phyloP scores from a whole-genome alignment of 92 coral and sea anemone species.

The Virgularia gustaviana region DNA sequence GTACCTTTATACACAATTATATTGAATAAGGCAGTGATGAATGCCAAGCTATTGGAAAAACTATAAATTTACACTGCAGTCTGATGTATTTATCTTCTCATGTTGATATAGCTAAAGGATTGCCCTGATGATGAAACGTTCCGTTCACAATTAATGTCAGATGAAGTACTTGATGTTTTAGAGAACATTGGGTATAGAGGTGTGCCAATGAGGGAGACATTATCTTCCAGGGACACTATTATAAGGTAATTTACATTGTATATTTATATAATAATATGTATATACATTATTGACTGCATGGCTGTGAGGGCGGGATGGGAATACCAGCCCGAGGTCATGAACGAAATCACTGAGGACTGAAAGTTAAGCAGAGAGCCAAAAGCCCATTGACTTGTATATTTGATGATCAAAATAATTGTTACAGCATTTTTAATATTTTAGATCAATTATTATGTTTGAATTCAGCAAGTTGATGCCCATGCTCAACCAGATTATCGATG shows the following conservation, averaged over 20 bases:
- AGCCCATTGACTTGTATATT: background rate
- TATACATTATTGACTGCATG: background rate
- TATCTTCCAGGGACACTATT: constrained; percentile 10
- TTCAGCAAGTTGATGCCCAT: constrained; percentile 17
- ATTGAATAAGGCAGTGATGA: no score
- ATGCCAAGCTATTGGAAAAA: no score
- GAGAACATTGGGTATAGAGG: constrained; percentile 10
- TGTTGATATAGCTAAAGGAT: background rate
- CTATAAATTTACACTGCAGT: background rate
- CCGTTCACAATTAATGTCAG: constrained; percentile 4
- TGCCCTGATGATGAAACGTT: background rate
- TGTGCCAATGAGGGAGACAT: constrained; percentile 9
- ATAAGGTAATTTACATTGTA: background rate
- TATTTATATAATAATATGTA: background rate
- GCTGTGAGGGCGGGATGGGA: background rate
- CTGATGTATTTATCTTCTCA: background rate
- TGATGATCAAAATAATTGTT: background rate
- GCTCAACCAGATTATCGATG: constrained; percentile 25
- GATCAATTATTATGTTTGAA: constrained; percentile 11
- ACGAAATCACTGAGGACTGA: background rate
- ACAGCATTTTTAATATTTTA: background rate
- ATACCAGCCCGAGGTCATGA: background rate
- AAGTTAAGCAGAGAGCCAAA: background rate
- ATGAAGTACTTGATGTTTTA: constrained; percentile 12
- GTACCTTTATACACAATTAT: no score